phyloP scores from a whole-genome alignment of 2,888 invertebrate species.

The Hypselothyrea guttata region DNA sequence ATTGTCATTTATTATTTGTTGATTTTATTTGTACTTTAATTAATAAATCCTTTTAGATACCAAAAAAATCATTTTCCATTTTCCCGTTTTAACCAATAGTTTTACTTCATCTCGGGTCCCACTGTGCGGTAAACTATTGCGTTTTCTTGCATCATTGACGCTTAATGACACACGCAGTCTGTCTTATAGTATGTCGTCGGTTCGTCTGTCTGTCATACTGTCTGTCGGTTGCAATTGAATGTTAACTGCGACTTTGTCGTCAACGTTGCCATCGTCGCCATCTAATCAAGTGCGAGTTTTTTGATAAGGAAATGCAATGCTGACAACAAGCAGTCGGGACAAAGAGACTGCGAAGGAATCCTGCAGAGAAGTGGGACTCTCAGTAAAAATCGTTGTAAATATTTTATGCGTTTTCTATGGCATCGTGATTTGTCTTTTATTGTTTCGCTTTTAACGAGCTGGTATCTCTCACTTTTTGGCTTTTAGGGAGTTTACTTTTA shows the following conservation, averaged over 20 bases:
- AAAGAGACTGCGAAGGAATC: constrained; percentile 6
- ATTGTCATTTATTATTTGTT: neutral
- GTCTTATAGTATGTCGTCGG: constrained; percentile 5
- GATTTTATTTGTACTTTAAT: neutral
- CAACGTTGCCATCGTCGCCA: constrained; percentile 31
- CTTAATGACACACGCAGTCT: constrained; percentile 48
- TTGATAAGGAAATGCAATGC: constrained; percentile 67
- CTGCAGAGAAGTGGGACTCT: constrained; percentile 11
- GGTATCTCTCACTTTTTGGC: constrained; percentile 8
- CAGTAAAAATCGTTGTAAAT: constrained; percentile 33
- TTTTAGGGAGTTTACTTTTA: constrained; percentile 18
- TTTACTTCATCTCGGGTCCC: constrained; percentile 6
- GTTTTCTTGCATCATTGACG: constrained; percentile 68
- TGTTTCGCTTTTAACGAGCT: constrained; percentile 40
- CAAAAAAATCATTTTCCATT: neutral
- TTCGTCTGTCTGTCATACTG: constrained; percentile 6
- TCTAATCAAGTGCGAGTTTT: constrained; percentile 64
- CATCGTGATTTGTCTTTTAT: constrained; percentile 49
- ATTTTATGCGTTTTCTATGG: constrained; percentile 51
- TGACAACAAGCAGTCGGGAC: constrained; percentile 35
- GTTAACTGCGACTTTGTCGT: constrained; percentile 49
- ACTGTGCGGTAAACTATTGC: constrained; percentile 45
- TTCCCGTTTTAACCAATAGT: neutral
- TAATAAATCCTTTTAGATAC: neutral
- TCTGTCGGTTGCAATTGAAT: constrained; percentile 47